phyloP scores from a whole-genome alignment of 2,797 vertebrate genomes.

The Mionectes olivaceus region DNA sequence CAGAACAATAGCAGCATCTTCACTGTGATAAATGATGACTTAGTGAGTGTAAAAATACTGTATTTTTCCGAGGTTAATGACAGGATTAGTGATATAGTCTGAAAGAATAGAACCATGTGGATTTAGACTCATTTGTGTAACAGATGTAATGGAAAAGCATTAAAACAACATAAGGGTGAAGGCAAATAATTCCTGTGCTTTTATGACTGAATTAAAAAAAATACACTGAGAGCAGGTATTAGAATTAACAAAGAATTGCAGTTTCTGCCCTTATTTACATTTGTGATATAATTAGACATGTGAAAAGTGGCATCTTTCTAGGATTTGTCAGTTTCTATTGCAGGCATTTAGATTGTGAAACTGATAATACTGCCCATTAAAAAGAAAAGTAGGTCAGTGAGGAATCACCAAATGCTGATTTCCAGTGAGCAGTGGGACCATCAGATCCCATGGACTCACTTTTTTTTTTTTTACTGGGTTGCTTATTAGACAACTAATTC shows the following conservation, averaged over 20 bases:
- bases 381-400: not conserved
- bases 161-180: not conserved
- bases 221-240: not conserved
- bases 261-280: not conserved
- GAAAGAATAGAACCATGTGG: not conserved
- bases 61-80: constrained; percentile 39
- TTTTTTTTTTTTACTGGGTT: not conserved
- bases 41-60: not conserved
- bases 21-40: not conserved
- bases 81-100: constrained; percentile 46
- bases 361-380: not conserved
- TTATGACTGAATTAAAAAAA: not conserved
- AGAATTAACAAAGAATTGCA: not conserved
- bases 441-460: not conserved
- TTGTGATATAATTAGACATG: not conserved
- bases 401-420: not conserved
- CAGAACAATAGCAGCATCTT: not conserved
- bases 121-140: constrained; percentile 27
- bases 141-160: constrained; percentile 5
- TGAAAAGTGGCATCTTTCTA: not conserved
- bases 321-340: not conserved
- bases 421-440: not conserved
- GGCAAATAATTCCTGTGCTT: not conserved
- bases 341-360: not conserved
- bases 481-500: not conserved